These are phyloP conservation scores for Saxidomus purpurata DNA, from an alignment of 1,140 invertebrate genomes.

Conservation along the genomic window DNA sequence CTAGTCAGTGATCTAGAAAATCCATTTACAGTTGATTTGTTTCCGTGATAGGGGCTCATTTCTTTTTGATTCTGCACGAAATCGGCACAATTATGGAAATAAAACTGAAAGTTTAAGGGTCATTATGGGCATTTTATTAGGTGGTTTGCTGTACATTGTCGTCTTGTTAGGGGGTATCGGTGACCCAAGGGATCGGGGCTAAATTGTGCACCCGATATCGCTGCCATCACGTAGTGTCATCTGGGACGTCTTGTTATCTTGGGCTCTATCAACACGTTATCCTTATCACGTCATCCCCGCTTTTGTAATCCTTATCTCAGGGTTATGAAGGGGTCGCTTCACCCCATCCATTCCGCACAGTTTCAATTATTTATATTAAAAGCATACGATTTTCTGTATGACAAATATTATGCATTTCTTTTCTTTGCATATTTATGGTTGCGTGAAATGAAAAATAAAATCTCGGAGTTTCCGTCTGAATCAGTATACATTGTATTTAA, in stretches of 20 bases:
- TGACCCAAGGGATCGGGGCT: conserved; percentile 42
- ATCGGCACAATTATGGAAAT: conserved; percentile 49
- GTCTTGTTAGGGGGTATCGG: conserved; percentile 44
- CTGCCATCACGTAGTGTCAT: conserved; percentile 49
- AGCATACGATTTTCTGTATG: too few relatives aligned
- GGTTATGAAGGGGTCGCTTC: conserved; percentile 51
- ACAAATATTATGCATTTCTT: too few relatives aligned
- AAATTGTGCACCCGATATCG: conserved; percentile 54
- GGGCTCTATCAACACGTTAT: conserved; percentile 40
- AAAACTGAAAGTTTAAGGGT: conserved; percentile 65
- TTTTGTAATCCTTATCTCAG: conserved; percentile 21
- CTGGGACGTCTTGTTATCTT: conserved; percentile 41
- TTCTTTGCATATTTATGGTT: too few relatives aligned
- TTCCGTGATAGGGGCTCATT: conserved; percentile 53
- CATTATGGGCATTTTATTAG: conserved; percentile 63
- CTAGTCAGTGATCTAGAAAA: conserved; percentile 54
- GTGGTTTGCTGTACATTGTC: conserved; percentile 16
- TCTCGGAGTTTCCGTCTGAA: too few relatives aligned
- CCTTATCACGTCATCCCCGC: conserved; percentile 47
- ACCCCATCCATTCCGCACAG: background rate
- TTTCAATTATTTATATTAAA: too few relatives aligned
- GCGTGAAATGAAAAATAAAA: too few relatives aligned
- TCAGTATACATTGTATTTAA: too few relatives aligned
- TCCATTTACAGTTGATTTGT: conserved; percentile 52
- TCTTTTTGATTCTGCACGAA: conserved; percentile 45